Evolutionary conservation across 2,797 vertebrate genomes (phyloP).

Genomic region (Anisognathus igniventris): DNA sequence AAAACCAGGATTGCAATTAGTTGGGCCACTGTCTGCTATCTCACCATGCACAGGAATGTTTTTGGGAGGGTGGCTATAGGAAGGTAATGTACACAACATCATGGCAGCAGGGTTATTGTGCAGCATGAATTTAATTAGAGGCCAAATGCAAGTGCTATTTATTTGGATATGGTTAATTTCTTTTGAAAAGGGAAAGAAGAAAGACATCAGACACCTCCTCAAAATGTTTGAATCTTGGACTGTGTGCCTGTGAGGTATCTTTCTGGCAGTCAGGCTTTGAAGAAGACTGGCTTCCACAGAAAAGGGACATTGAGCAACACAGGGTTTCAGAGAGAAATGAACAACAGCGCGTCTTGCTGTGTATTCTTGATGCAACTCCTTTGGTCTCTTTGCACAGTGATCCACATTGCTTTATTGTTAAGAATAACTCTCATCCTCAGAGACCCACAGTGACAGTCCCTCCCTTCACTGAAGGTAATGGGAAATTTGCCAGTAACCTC

Average conservation of each 20-base stretch:
- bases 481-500: constrained; percentile 6
- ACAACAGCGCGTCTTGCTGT: not conserved
- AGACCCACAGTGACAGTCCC: not conserved
- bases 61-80: not conserved
- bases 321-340: not conserved
- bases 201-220: not conserved
- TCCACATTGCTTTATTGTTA: not conserved
- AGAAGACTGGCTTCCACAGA: not conserved
- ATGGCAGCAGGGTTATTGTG: not conserved
- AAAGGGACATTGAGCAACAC: not conserved
- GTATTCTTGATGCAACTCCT: not conserved
- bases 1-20: not conserved
- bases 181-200: not conserved
- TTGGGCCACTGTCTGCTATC: not conserved
- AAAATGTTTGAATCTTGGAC: not conserved
- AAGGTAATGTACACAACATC: not conserved
- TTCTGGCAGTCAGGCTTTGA: not conserved
- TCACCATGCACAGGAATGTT: not conserved
- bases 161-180: not conserved
- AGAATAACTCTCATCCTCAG: not conserved
- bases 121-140: not conserved
- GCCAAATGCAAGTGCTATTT: not conserved
- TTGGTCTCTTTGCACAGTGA: not conserved
- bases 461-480: not conserved
- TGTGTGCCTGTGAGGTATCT: not conserved